Conservation (phyloP, 2,888 invertebrate species). For the Chymomyza fuscimana region DNA sequence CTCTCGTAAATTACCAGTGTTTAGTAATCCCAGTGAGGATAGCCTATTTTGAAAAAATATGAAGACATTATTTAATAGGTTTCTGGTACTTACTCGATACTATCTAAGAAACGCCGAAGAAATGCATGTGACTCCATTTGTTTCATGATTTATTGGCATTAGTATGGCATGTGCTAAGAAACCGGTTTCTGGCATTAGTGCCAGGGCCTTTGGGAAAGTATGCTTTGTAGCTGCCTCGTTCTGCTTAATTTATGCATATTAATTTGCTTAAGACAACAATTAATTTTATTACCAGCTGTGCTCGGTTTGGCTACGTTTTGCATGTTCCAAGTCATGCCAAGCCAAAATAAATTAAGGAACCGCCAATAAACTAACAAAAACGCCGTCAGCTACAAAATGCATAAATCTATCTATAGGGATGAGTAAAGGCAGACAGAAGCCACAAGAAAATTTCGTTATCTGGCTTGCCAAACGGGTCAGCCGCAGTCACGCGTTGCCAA, state of each 20-base stretch:
- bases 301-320: neutral
- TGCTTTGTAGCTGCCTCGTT: too few species aligned
- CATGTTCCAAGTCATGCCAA: slow-evolving; percentile 3
- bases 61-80: too few species aligned
- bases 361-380: slow-evolving; percentile 14
- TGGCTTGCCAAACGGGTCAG: slow-evolving; percentile 19
- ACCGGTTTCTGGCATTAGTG: too few species aligned
- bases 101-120: neutral
- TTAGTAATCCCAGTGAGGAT: too few species aligned
- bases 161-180: too few species aligned
- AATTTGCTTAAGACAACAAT: slow-evolving; percentile 14
- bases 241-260: slow-evolving; percentile 10
- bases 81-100: slow-evolving; percentile 18
- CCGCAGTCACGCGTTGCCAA: slow-evolving; percentile 19
- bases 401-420: slow-evolving; percentile 17
- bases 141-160: too few species aligned
- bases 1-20: too few species aligned
- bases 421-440: slow-evolving; percentile 2
- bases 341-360: slow-evolving; percentile 8
- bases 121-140: too few species aligned
- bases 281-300: neutral
- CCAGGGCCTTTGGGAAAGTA: too few species aligned
- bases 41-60: too few species aligned
- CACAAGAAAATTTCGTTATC: neutral
- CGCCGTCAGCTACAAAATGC: slow-evolving; percentile 15